Conservation (phyloP, 2,113 vertebrate genomes). For the Dryoscopus gambensis region DNA sequence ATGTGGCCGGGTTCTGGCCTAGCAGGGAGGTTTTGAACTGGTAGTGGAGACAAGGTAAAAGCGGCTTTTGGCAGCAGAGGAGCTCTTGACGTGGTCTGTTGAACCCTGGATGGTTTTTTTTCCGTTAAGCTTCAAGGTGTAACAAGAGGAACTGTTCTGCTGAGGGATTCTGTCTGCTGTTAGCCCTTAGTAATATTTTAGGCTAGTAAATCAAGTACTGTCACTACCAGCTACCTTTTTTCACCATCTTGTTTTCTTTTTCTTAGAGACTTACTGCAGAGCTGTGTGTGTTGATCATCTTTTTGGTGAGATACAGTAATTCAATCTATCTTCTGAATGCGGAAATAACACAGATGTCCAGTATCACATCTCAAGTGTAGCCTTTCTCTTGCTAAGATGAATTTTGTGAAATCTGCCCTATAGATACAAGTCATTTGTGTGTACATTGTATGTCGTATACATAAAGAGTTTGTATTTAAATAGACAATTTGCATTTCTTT, state of each 20-base stretch:
- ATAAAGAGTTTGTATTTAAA: neutral
- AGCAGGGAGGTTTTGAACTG: neutral
- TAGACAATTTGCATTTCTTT: neutral
- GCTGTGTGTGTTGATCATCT: neutral
- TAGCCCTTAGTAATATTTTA: neutral
- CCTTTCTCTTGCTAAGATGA: neutral
- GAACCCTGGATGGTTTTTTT: neutral
- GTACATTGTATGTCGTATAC: neutral
- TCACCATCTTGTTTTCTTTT: neutral
- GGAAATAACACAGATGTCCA: neutral
- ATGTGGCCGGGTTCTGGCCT: fast-evolving
- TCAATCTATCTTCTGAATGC: neutral
- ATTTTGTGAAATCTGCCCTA: neutral
- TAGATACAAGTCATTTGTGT: neutral
- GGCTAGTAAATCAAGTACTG: neutral
- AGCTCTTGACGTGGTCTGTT: neutral
- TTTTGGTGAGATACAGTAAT: neutral
- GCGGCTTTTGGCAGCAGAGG: neutral
- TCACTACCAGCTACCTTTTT: neutral
- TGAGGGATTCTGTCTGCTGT: neutral
- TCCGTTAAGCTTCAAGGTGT: neutral
- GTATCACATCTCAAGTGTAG: neutral
- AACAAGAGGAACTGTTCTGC: neutral
- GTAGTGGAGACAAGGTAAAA: neutral
- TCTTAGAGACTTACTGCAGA: neutral